Conservation (phyloP, 2,888 invertebrate species). For the Neoascia interrupta region DNA sequence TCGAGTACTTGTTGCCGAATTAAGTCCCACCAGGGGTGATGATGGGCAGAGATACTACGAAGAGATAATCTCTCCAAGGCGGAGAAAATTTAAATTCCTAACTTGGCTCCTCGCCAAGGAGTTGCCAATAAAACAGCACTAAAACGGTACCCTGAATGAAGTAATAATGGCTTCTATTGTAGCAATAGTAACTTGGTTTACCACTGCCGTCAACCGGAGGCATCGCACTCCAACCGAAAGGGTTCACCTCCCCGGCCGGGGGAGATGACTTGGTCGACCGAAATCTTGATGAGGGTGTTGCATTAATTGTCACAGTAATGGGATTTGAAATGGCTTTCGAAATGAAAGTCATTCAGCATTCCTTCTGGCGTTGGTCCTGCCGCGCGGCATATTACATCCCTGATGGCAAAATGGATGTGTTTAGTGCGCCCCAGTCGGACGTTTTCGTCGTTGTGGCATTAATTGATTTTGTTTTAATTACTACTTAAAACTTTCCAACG, state of each 20-base stretch:
- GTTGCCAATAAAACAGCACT: slow-evolving; percentile 60
- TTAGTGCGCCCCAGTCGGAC: slow-evolving; percentile 13
- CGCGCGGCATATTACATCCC: slow-evolving; percentile 6
- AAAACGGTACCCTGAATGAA: slow-evolving; percentile 55
- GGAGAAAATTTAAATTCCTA: slow-evolving; percentile 62
- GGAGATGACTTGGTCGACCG: slow-evolving; percentile 34
- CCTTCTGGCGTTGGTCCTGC: background rate
- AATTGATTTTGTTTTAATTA: slow-evolving; percentile 69
- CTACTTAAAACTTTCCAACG: slow-evolving; percentile 61
- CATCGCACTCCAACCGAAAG: background rate
- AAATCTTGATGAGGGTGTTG: slow-evolving; percentile 68
- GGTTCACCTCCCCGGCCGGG: background rate
- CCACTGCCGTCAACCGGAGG: slow-evolving; percentile 6
- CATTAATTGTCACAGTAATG: slow-evolving; percentile 67
- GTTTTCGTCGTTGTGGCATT: slow-evolving; percentile 25
- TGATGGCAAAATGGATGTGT: slow-evolving; percentile 27
- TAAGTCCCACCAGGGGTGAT: slow-evolving; percentile 44
- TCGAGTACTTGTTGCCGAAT: slow-evolving; percentile 64
- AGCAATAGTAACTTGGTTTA: slow-evolving; percentile 56
- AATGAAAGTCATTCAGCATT: slow-evolving; percentile 50
- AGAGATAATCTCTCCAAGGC: slow-evolving; percentile 44
- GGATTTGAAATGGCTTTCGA: slow-evolving; percentile 49
- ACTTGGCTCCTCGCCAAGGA: slow-evolving; percentile 45
- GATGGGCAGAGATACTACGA: slow-evolving; percentile 7
- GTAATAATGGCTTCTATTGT: slow-evolving; percentile 65